Percentiles rank a stretch among this genome's conserved stretches.
Conservation (phyloP, 2,113 vertebrate species). For the Myotis brandtii region DNA sequence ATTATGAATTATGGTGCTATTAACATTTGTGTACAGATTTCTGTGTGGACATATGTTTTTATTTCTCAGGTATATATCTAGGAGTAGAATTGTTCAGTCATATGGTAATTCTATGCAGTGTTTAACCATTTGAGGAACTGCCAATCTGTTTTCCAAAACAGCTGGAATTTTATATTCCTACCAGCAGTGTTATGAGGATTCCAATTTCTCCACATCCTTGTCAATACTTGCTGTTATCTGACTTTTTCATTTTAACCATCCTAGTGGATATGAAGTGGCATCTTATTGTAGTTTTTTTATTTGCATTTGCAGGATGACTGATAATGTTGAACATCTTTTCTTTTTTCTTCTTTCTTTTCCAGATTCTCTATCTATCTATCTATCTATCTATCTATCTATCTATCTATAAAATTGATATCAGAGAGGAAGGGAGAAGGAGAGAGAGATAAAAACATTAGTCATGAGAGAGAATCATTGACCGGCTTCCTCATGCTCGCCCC, state of each 20-base stretch:
- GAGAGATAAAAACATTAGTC: too few species aligned
- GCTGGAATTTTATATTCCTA: slow-evolving; percentile 25
- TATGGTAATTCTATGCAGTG: not conserved
- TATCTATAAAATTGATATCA: too few species aligned
- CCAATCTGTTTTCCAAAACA: slow-evolving; percentile 8
- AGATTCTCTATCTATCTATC: not conserved
- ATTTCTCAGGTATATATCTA: not conserved
- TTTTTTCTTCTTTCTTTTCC: not conserved
- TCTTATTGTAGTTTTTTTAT: not conserved
- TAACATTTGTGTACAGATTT: not conserved
- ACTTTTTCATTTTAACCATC: not conserved
- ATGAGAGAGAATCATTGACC: too few species aligned
- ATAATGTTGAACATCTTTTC: not conserved
- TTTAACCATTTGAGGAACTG: slow-evolving; percentile 14
- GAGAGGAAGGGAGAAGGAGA: too few species aligned
- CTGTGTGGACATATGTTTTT: not conserved
- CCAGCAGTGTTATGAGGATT: not conserved
- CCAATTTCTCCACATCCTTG: not conserved
- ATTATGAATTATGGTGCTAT: not conserved
- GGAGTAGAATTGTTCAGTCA: not conserved
- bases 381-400: not conserved
- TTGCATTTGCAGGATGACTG: not conserved
- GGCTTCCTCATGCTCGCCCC: not conserved
- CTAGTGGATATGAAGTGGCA: not conserved
- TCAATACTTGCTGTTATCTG: not conserved